A percentile compares a stretch with the other conserved stretches of the same genome.
phyloP scores from a whole-genome alignment of 2,797 vertebrate species.

The Crocidura indochinensis region DNA sequence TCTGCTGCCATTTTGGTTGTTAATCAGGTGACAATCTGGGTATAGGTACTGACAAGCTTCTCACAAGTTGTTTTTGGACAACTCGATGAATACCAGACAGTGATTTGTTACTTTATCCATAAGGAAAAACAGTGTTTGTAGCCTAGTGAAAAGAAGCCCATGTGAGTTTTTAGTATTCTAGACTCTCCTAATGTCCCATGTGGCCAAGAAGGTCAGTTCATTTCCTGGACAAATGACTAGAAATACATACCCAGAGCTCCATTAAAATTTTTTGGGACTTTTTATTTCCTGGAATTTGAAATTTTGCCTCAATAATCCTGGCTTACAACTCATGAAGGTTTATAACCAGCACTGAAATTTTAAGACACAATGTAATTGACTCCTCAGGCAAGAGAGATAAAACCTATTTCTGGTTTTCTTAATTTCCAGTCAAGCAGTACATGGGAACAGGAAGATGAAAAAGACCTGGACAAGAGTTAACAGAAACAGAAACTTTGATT shows the following conservation, averaged over 20 bases:
- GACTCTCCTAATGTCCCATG: background rate
- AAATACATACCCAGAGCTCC: constrained; percentile 8
- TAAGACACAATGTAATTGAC: constrained; percentile 37
- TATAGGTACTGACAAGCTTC: background rate
- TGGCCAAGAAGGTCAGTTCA: background rate
- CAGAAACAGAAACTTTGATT: background rate
- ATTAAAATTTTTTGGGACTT: background rate
- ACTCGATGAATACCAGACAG: background rate
- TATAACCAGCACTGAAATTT: constrained; percentile 66
- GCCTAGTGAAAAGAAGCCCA: background rate
- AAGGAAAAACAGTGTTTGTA: background rate
- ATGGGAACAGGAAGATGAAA: background rate
- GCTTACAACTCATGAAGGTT: constrained; percentile 48
- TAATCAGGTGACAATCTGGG: background rate
- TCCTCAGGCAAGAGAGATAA: constrained; percentile 28
- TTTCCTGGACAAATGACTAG: constrained; percentile 26
- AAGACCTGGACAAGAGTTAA: background rate
- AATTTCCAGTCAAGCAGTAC: background rate
- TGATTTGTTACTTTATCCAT: background rate
- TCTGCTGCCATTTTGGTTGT: background rate
- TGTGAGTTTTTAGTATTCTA: background rate
- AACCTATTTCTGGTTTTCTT: constrained; percentile 59
- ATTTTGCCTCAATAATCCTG: constrained; percentile 33
- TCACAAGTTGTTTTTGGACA: background rate
- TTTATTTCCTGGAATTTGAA: constrained; percentile 62